phyloP scores from a whole-genome alignment of 1,140 invertebrate genomes.

The Latrodectus geometricus region DNA sequence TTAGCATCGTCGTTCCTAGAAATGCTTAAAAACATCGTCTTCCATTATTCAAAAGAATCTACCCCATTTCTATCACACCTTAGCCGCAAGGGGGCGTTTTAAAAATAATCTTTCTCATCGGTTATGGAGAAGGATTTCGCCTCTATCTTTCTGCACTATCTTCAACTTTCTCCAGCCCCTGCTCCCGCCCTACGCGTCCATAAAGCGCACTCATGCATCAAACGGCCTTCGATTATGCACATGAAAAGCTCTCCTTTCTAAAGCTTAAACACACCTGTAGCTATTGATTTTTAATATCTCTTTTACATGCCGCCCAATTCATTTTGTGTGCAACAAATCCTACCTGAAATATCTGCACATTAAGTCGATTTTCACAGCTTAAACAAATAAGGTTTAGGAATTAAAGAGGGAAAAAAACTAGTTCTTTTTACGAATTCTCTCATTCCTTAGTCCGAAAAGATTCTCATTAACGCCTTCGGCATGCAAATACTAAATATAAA shows the following conservation, averaged over 20 bases:
- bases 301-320: neutral
- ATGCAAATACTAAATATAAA: slow-evolving; percentile 54
- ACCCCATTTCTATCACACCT: neutral
- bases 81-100: neutral
- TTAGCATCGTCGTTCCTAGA: no score
- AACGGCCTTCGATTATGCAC: slow-evolving; percentile 27
- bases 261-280: slow-evolving; percentile 31
- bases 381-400: slow-evolving; percentile 21
- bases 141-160: neutral
- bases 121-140: neutral
- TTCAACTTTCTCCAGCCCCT: neutral
- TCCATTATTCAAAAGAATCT: neutral
- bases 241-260: neutral
- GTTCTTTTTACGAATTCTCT: neutral
- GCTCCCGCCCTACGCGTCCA: neutral
- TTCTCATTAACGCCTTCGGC: slow-evolving; percentile 46
- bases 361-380: neutral
- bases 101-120: neutral
- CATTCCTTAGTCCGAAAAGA: slow-evolving; percentile 39
- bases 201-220: slow-evolving; percentile 35
- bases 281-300: slow-evolving; percentile 43
- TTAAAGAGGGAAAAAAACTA: slow-evolving; percentile 12
- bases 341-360: neutral
- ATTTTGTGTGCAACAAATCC: neutral
- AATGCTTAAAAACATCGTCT: neutral